Base-by-base conservation (phyloP, 2,797 vertebrate genomes). In the Rhinogobio ventralis region DNA sequence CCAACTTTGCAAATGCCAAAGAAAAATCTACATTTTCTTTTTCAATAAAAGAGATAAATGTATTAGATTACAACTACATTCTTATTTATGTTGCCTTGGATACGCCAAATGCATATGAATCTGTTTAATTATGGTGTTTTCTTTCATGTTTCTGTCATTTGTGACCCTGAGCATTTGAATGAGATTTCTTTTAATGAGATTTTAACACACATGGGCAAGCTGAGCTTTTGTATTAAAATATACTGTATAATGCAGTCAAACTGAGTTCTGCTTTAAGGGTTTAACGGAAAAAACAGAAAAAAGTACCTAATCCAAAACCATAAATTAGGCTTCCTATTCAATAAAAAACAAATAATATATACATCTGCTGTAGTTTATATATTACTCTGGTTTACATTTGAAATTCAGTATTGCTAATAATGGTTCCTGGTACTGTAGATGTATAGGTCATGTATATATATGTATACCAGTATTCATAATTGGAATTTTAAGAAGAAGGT, bases 71-170 rank as follows among this genome's bases (percentile, higher is more conserved):
- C 39, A 17, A 20, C 53, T 42, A 64, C 55, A 82, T 82, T 64
- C 55, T 8, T 82, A 60, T 82, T 74, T 74, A 79, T 78, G 67
- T 74, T 86, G 81, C 75, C 68, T 64, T 73, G 66, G 73, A 86
- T 72, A 62, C 33, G 28, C 46, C 69, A 71, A 51, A 78, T 51
- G 49, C 67, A 78, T n/a, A 45, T 53, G 20, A 46, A 60, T 25
- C 25, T 15, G 55, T 66, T 78, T 82, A 55, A 67, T 51, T 57
- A 75, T 51, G 5, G 33, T 7, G 1, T 15, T 76, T 76, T 10
- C 25, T 39, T 85, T 81, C 19, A 76, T 80, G 42, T 76, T n/a
- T 19, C 53, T 62, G 25, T 78, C 67, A 55, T 42, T 67, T 80
- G 76, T 55, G 72, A 69, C 67, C 85, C 73, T 86, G 72, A 80